Conservation (phyloP, 2,888 invertebrate genomes). For the Allacma fusca region DNA sequence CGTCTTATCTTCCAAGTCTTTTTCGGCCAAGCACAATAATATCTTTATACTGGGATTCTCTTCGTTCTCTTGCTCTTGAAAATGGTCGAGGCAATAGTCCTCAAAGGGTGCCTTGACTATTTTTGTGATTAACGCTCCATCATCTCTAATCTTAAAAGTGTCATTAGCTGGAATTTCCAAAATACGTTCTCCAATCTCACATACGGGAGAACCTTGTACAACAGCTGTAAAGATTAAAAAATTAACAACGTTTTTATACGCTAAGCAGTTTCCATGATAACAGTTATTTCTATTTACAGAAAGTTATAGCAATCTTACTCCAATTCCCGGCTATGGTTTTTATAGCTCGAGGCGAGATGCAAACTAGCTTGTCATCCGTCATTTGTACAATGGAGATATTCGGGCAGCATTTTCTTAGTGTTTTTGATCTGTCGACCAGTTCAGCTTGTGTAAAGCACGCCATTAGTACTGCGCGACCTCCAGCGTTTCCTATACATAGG, state of each 20-base stretch:
- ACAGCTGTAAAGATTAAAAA: slow-evolving; percentile 49
- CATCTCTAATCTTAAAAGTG: slow-evolving; percentile 45
- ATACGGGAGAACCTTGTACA: slow-evolving; percentile 55
- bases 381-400: slow-evolving; percentile 44
- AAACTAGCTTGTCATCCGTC: slow-evolving; percentile 35
- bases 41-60: slow-evolving; percentile 44
- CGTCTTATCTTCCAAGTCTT: slow-evolving; percentile 11
- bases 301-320: slow-evolving; percentile 48
- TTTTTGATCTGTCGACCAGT: slow-evolving; percentile 46
- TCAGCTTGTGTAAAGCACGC: slow-evolving; percentile 58
- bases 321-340: slow-evolving; percentile 44
- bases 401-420: slow-evolving; percentile 57
- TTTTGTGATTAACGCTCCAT: slow-evolving; percentile 50
- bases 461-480: slow-evolving; percentile 54
- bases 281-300: too few relatives aligned
- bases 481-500: slow-evolving; percentile 56
- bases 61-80: slow-evolving; percentile 39
- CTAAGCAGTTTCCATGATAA: too few relatives aligned
- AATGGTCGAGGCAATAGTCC: slow-evolving; percentile 59
- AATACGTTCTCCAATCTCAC: slow-evolving; percentile 51
- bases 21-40: slow-evolving; percentile 46
- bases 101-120: slow-evolving; percentile 48
- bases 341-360: background rate
- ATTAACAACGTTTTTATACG: too few relatives aligned
- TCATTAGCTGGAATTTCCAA: slow-evolving; percentile 35